Percentiles rank a stretch among this genome's conserved stretches.
These are phyloP conservation scores for Lerista edwardsae DNA, from an alignment of 2,797 vertebrate genomes.

Conservation along the genomic window DNA sequence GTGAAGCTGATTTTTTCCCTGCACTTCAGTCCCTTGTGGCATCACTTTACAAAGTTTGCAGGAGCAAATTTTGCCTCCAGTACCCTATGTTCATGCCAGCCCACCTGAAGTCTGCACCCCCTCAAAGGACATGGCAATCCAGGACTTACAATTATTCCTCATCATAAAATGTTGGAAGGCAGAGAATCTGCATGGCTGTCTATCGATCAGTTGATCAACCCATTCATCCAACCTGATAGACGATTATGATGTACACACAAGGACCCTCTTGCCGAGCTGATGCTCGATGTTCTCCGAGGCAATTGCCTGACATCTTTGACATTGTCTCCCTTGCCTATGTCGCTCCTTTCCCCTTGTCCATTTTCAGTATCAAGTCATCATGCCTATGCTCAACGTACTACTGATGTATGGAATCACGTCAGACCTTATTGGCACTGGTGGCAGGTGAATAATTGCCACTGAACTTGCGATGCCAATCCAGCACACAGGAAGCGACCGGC, in stretches of 20 bases:
- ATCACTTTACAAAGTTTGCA: neutral
- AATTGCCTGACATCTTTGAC: conserved; percentile 24
- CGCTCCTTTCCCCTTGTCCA: neutral
- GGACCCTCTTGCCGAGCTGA: neutral
- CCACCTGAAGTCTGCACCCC: neutral
- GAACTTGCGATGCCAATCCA: conserved; percentile 54
- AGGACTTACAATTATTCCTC: neutral
- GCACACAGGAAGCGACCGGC: conserved; percentile 28
- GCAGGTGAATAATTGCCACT: conserved; percentile 31
- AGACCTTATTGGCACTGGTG: conserved; percentile 18
- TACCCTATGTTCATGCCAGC: neutral
- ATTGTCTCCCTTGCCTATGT: neutral
- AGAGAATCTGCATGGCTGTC: neutral
- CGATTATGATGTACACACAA: neutral
- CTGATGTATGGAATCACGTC: conserved; percentile 33
- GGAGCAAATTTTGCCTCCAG: neutral
- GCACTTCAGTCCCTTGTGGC: neutral
- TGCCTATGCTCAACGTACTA: conserved; percentile 7
- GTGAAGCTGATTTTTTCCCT: too few relatives aligned
- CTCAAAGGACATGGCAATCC: neutral
- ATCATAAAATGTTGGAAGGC: neutral
- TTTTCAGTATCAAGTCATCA: conserved; percentile 26
- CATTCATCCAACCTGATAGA: neutral
- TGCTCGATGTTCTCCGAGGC: neutral
- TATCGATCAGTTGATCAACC: neutral